Percentiles rank a stretch among this genome's conserved stretches.
Conservation (phyloP, 64 coral and sea anemone genomes). For the Hydrozoanthus tunicans region DNA sequence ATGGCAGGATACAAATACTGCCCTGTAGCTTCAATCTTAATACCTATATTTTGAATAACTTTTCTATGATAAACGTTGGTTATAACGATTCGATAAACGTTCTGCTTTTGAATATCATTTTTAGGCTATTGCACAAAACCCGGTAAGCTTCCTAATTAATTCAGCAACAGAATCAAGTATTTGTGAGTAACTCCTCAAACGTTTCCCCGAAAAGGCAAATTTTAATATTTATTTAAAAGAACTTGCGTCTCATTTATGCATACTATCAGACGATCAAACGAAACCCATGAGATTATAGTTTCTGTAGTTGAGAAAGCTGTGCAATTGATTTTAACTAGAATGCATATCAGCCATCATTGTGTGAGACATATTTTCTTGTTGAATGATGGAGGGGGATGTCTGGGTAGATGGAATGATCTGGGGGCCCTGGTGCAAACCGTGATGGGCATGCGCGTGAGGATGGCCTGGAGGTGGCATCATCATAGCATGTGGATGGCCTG, state of each 20-base stretch:
- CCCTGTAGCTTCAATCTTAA: background rate
- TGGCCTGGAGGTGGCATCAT: conserved; percentile 99
- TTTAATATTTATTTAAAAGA: background rate
- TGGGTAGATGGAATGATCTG: conserved; percentile 91
- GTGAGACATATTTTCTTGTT: conserved; percentile 92
- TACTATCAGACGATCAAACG: conserved; percentile 51
- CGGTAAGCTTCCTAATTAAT: background rate
- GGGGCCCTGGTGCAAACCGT: conserved; percentile 74
- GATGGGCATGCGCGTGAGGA: conserved; percentile 97
- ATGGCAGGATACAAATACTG: background rate
- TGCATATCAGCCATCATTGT: conserved; percentile 94
- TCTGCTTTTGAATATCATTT: background rate
- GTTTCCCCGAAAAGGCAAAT: background rate
- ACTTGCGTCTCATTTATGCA: background rate
- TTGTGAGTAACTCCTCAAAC: background rate
- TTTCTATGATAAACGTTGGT: background rate
- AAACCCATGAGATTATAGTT: conserved; percentile 43
- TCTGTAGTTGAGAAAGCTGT: conserved; percentile 40
- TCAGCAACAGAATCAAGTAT: background rate
- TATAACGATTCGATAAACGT: background rate
- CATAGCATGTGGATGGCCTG: conserved; percentile 95
- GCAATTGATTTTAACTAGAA: conserved; percentile 78
- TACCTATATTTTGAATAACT: background rate
- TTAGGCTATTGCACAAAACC: background rate
- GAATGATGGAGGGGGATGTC: conserved; percentile 95